Conservation (phyloP, 2,113 vertebrate species). For the Craseonycteris thonglongyai region DNA sequence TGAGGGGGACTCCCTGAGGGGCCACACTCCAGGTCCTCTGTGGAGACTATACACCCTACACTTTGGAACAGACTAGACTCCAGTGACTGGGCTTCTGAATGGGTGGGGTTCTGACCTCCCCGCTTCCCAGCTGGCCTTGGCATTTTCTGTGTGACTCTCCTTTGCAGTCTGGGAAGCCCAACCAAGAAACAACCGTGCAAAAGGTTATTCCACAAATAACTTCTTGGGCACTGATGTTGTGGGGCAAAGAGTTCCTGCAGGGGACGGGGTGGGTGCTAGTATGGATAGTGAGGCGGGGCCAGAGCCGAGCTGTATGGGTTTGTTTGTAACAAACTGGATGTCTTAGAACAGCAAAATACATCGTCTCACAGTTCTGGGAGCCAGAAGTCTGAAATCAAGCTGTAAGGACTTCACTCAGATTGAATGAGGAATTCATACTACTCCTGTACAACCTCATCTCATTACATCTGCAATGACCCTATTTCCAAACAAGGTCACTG, state of each 20-base stretch:
- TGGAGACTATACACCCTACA: not conserved
- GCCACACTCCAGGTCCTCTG: not conserved
- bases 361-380: not conserved
- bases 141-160: not conserved
- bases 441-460: not conserved
- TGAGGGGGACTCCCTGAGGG: not conserved
- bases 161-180: not conserved
- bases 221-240: not conserved
- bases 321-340: not conserved
- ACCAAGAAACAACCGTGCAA: not conserved
- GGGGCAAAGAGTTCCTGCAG: not conserved
- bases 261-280: no score
- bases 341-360: not conserved
- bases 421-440: not conserved
- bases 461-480: not conserved
- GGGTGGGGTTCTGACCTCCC: not conserved
- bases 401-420: not conserved
- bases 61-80: not conserved
- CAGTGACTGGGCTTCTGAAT: not conserved
- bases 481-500: not conserved
- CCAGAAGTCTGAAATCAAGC: not conserved
- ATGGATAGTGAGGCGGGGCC: not conserved
- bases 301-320: not conserved
- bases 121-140: not conserved
- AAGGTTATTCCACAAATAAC: not conserved